A percentile compares a stretch with the other conserved stretches of the same genome.
Conservation (phyloP, 2,113 vertebrate genomes). For the Erythrolamprus reginae region DNA sequence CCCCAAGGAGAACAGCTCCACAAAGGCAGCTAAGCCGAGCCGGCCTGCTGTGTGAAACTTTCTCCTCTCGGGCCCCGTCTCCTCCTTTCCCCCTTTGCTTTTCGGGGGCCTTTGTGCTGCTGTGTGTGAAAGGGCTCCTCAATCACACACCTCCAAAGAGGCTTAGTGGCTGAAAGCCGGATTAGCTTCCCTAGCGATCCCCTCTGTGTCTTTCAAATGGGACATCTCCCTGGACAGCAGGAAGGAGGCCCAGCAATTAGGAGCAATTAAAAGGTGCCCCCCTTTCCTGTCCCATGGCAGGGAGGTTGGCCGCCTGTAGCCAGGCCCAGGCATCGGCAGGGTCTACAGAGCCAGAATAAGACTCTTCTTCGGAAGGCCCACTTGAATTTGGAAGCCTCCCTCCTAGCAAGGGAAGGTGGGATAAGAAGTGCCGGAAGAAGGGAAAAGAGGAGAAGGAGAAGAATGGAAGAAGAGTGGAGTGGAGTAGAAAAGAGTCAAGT, state of each 20-base stretch:
- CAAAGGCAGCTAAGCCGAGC: conserved; percentile 52
- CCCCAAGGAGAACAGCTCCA: neutral
- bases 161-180: conserved; percentile 59
- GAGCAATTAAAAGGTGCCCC: conserved; percentile 68
- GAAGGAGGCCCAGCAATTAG: conserved; percentile 69
- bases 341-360: neutral
- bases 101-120: conserved; percentile 50
- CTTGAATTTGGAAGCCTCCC: neutral
- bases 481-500: too few species aligned
- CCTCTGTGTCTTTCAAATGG: conserved; percentile 62
- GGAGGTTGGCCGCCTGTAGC: neutral
- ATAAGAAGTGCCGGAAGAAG: neutral
- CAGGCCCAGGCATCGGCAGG: neutral
- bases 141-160: conserved; percentile 49
- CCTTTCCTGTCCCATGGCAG: conserved; percentile 10
- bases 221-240: conserved; percentile 62
- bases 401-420: neutral
- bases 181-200: conserved; percentile 56
- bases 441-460: too few species aligned
- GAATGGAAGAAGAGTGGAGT: too few species aligned
- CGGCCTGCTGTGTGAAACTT: conserved; percentile 60
- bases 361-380: neutral
- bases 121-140: conserved; percentile 56
- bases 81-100: conserved; percentile 48
- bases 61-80: conserved; percentile 45